Evolutionary conservation across 2,797 vertebrate genomes (phyloP), one percentile per base, ranked within the genome.

Genomic region (Gallirallus australis): DNA sequence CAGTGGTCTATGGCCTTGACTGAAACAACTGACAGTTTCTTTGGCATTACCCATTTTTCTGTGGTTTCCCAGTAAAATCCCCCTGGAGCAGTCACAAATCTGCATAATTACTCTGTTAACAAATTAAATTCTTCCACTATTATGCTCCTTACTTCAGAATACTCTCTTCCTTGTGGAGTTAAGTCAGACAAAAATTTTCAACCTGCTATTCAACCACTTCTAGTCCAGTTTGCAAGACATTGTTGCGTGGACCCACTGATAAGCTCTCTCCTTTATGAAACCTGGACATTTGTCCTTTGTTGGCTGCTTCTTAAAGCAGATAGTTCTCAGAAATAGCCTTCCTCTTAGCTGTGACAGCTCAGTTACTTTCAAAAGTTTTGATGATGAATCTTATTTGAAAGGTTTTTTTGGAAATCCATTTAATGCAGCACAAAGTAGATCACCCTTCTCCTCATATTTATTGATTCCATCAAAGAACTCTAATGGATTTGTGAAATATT

Each of bases 401-500:
- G 82, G 40, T 45, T 90, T 86, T 86, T 83, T 82, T 77, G 33
- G 50, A 94, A 95, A 94, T 82, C 56, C 82, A 94, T 92, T 93
- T 80, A 70, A 82, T 0, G 25, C 71, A 85, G 82, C 48, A 33
- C 56, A 92, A 82, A 85, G 70, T 75, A 92, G 89, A 94, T 94
- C 78, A 93, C 75, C 48, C 48, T 70, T 96, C 84, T 65, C 27
- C 57, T 75, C 59, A 7, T 71, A 89, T 68, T 92, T 94, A 97
- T 96, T 50, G 95, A 94, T 94, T 82, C 84, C 19, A 84, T 82
- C 71, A 50, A 65, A 89, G 57, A 89, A 33, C 71, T 56, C 56
- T 66, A 82, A 93, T 95, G 75, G 91, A 42, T 91, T 96, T 96
- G 78, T 92, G 95, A 95, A 89, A 94, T 91, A 94, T 27, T 56